phyloP scores from a whole-genome alignment of 2,888 invertebrate genomes.

The Rosalia funebris region DNA sequence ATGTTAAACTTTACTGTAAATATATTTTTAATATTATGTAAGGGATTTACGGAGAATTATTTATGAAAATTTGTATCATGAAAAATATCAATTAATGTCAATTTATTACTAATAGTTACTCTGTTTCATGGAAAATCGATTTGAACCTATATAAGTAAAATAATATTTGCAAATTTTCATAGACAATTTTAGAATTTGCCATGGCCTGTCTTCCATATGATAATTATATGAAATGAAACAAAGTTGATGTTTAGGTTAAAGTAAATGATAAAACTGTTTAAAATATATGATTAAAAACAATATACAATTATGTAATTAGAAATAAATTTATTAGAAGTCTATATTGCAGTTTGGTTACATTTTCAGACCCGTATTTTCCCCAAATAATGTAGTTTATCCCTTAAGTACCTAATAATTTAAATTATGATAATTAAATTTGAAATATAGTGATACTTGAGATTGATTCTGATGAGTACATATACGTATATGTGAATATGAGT shows the following conservation, averaged over 20 bases:
- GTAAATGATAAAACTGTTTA: conserved; percentile 37
- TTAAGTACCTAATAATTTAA: too few relatives aligned
- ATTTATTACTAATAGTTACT: conserved; percentile 15
- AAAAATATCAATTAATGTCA: conserved; percentile 25
- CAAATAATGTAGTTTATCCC: too few relatives aligned
- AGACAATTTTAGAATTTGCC: conserved; percentile 53
- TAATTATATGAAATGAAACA: conserved; percentile 45
- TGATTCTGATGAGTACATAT: too few relatives aligned
- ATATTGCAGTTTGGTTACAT: neutral
- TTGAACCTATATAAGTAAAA: conserved; percentile 1
- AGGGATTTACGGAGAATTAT: conserved; percentile 45
- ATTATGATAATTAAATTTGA: too few relatives aligned
- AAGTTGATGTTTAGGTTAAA: conserved; percentile 28
- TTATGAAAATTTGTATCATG: conserved; percentile 45
- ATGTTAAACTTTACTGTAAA: too few relatives aligned
- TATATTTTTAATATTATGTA: conserved; percentile 36
- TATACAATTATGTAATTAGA: conserved; percentile 29
- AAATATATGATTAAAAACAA: conserved; percentile 37
- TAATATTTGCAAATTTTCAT: conserved; percentile 45
- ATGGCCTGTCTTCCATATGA: conserved; percentile 63
- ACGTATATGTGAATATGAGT: too few relatives aligned
- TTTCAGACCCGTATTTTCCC: neutral
- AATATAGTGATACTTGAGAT: too few relatives aligned
- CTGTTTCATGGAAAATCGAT: neutral
- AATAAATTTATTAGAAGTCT: conserved; percentile 34